Evolutionary conservation across 2,113 vertebrate genomes (phyloP).

Genomic region (Nycticryphes semicollaris): DNA sequence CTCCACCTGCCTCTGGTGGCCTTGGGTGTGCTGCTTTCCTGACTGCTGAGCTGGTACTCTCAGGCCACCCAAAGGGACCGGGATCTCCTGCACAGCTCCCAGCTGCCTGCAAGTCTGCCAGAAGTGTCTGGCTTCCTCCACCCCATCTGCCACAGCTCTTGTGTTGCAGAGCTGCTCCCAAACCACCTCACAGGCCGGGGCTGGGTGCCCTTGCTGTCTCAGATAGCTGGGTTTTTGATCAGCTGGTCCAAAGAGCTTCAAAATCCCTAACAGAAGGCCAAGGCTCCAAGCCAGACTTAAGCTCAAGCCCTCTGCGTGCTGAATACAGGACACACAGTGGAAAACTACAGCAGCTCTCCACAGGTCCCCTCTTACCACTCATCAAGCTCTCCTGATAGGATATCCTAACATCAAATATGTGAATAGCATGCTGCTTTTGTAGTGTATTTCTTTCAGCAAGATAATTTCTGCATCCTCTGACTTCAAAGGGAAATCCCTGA

Average conservation of each 20-base stretch:
- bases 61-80: not conserved
- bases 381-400: not conserved
- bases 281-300: not conserved
- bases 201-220: not conserved
- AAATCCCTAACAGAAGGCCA: not conserved
- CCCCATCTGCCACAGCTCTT: accelerated
- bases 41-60: not conserved
- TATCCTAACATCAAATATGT: not conserved
- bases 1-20: not conserved
- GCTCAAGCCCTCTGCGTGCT: not conserved
- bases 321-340: not conserved
- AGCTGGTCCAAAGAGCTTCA: not conserved
- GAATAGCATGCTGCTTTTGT: not conserved
- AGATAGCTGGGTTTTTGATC: not conserved
- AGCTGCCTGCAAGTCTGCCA: not conserved
- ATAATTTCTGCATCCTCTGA: not conserved
- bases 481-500: not conserved
- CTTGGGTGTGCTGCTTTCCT: not conserved
- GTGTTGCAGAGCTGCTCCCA: not conserved
- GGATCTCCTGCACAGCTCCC: not conserved
- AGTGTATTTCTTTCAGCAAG: not conserved
- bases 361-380: not conserved
- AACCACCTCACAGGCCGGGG: not conserved
- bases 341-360: not conserved
- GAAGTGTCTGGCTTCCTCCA: not conserved